Evolutionary conservation across 2,113 vertebrate species (phyloP), one percentile per base, ranked within the genome.

Genomic region (Thryonomys swinderianus): DNA sequence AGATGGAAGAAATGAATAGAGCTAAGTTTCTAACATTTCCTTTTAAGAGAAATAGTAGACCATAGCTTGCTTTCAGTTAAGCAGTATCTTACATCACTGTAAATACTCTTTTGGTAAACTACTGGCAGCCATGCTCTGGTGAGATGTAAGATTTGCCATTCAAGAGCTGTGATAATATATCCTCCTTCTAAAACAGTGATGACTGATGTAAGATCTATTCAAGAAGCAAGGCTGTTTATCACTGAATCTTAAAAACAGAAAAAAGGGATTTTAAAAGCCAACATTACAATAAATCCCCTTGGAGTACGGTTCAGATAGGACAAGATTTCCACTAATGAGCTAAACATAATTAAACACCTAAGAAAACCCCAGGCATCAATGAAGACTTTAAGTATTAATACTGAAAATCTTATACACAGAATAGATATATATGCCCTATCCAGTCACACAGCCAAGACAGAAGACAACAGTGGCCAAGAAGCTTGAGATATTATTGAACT

Each of bases 381-480:
- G 40, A 93, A 95, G 88, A 93, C 1, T 14, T 48, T 90, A 95
- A 82, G 25, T 85, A 84, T 21, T 73, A 81, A 87, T 45, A 51
- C 8, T 71, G 55, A 85, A 94, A 90, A 93, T 66, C 66, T 86
- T 27, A 91, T 64, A 81, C 76, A 57, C 3, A 30, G 34, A n/a
- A 88, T 12, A 95, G 71, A 73, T 59, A 94, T 9, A 2, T 88
- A 85, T 59, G 55, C 87, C 40, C 90, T 89, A 67, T 21, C 48
- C n/a, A 92, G 84, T 93, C 27, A 96, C 17, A 91, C 3, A 93
- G 69, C 32, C 67, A 94, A 96, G 95, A 96, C 42, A 94, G 90
- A 94, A 93, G 89, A 93, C 48, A 94, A 80, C 20, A 93, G 91
- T 85, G 79, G 91, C 34, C 88, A 96, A 94, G 82, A 96, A 91